Conservation (phyloP, 2,797 vertebrate species). For the Sylvia borin region DNA sequence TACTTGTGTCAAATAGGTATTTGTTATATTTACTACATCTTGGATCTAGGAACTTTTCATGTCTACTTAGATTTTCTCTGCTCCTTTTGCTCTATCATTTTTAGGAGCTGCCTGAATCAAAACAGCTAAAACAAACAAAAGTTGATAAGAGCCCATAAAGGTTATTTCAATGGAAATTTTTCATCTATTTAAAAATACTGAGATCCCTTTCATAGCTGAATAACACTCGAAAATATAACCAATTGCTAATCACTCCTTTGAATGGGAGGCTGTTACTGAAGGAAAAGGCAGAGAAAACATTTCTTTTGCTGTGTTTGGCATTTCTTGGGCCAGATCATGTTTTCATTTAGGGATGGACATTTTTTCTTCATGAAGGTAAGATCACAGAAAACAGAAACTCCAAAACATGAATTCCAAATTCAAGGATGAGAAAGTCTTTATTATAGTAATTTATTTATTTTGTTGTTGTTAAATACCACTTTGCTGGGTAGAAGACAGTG, state of each 20-base stretch:
- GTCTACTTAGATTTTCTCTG: neutral
- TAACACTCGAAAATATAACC: neutral
- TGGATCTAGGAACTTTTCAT: neutral
- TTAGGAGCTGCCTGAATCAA: neutral
- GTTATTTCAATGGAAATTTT: slow-evolving; percentile 19
- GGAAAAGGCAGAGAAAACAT: slow-evolving; percentile 39
- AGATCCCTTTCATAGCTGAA: neutral
- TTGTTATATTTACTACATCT: neutral
- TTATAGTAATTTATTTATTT: neutral
- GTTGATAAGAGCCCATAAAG: neutral
- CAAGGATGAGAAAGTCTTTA: neutral
- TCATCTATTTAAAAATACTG: neutral
- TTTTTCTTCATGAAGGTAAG: slow-evolving; percentile 15
- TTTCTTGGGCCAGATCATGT: neutral
- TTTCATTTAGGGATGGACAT: slow-evolving; percentile 9
- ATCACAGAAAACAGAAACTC: neutral
- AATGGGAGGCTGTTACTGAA: neutral
- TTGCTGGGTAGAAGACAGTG: neutral
- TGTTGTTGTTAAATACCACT: neutral
- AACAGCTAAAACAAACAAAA: slow-evolving; percentile 24
- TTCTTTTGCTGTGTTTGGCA: slow-evolving; percentile 31
- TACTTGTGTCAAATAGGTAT: neutral
- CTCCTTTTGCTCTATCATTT: neutral
- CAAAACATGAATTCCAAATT: neutral
- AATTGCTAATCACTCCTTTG: neutral